phyloP scores from a whole-genome alignment of 2,888 invertebrate genomes.

The Nemurella pictetii region DNA sequence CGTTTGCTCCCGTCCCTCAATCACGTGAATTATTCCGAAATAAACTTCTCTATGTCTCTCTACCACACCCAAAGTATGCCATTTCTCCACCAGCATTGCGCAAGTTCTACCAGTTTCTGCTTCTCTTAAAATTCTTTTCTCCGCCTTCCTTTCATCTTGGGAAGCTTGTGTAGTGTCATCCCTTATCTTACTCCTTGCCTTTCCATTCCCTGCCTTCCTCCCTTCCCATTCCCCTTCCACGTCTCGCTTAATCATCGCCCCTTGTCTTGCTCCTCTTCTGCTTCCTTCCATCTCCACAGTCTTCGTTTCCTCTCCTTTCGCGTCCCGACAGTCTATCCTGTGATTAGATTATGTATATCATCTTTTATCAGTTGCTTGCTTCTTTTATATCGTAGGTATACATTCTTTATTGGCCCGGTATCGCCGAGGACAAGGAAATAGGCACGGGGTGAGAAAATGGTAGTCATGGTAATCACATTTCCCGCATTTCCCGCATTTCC shows the following conservation, averaged over 20 bases:
- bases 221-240: neutral
- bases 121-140: slow-evolving; percentile 3
- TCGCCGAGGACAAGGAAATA: neutral
- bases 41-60: neutral
- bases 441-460: neutral
- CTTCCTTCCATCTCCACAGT: neutral
- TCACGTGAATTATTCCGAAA: neutral
- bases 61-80: neutral
- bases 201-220: neutral
- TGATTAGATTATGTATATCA: slow-evolving; percentile 8
- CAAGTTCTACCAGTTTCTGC: neutral
- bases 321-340: neutral
- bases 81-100: neutral
- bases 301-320: slow-evolving; percentile 12
- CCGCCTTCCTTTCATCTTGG: slow-evolving; percentile 4
- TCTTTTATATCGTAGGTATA: neutral
- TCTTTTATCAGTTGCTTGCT: neutral
- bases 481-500: neutral
- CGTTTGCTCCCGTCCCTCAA: neutral
- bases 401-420: neutral
- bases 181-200: slow-evolving; percentile 3
- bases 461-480: neutral
- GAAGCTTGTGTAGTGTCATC: slow-evolving; percentile 8
- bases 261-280: slow-evolving; percentile 1
- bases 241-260: slow-evolving; percentile 16